Conservation (phyloP, 1,140 invertebrate species). For the Drosophila kohkoa region DNA sequence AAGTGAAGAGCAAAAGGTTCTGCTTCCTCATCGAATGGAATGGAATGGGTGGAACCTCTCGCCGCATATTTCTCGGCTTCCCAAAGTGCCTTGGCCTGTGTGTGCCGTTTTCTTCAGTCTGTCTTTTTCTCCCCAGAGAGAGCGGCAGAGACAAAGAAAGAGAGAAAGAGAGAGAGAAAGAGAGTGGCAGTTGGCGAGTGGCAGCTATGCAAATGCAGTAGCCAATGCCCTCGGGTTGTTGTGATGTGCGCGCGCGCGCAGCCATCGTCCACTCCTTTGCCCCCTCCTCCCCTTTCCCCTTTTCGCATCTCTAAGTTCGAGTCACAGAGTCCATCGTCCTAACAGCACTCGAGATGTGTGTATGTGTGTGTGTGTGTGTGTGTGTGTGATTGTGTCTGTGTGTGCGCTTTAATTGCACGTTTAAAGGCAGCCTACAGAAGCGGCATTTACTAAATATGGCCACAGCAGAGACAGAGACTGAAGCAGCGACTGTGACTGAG, state of each 20-base stretch:
- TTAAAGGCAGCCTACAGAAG: slow-evolving; percentile 81
- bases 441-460: slow-evolving; percentile 83
- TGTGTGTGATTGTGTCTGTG: slow-evolving; percentile 43
- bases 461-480: slow-evolving; percentile 42
- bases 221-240: slow-evolving; percentile 84
- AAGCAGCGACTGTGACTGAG: not conserved
- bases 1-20: slow-evolving; percentile 37
- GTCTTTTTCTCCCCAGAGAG: slow-evolving; percentile 12
- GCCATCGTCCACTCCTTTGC: slow-evolving; percentile 17
- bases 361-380: slow-evolving; percentile 28
- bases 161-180: not conserved
- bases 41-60: slow-evolving; percentile 21
- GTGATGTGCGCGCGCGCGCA: slow-evolving; percentile 77
- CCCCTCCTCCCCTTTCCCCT: slow-evolving; percentile 11
- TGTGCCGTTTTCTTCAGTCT: not conserved
- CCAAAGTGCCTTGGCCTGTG: slow-evolving; percentile 17
- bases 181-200: slow-evolving; percentile 41
- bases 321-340: slow-evolving; percentile 34
- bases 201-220: slow-evolving; percentile 84
- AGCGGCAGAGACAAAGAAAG: not conserved
- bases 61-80: slow-evolving; percentile 22
- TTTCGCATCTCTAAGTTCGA: slow-evolving; percentile 12
- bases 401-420: slow-evolving; percentile 79
- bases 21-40: not conserved
- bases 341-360: slow-evolving; percentile 20